These are phyloP conservation scores for Neoascia interrupta DNA, from an alignment of 2,888 invertebrate genomes.

Conservation along the genomic window DNA sequence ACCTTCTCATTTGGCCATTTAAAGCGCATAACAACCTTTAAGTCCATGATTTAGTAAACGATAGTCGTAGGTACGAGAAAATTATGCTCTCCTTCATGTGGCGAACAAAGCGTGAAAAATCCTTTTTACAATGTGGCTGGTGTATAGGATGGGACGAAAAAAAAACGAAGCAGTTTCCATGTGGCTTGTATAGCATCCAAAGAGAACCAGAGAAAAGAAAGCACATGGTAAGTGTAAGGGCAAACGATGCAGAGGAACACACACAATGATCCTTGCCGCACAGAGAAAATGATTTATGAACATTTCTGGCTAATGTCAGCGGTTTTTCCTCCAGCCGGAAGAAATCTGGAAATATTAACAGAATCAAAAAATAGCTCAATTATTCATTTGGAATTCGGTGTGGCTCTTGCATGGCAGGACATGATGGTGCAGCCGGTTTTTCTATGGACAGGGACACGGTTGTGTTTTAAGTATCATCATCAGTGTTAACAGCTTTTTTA, in stretches of 20 bases:
- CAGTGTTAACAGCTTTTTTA: too few relatives aligned
- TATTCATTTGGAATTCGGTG: slow-evolving; percentile 38
- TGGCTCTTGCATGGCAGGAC: slow-evolving; percentile 23
- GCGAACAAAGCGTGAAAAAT: slow-evolving; percentile 36
- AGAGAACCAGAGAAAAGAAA: background rate
- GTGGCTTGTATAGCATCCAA: slow-evolving; percentile 18
- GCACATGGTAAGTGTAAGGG: background rate
- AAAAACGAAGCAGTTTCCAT: background rate
- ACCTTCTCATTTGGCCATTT: background rate
- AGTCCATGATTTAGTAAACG: slow-evolving; percentile 9
- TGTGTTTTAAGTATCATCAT: background rate
- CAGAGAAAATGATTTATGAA: slow-evolving; percentile 42
- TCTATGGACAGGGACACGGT: background rate
- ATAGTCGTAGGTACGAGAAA: background rate
- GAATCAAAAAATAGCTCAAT: slow-evolving; percentile 32
- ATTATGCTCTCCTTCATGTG: slow-evolving; percentile 14
- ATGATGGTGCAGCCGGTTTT: slow-evolving; percentile 15
- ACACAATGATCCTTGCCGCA: slow-evolving; percentile 18
- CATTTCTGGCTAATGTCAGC: slow-evolving; percentile 25
- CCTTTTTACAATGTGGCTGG: slow-evolving; percentile 8
- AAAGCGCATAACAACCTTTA: slow-evolving; percentile 16
- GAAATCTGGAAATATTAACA: slow-evolving; percentile 41
- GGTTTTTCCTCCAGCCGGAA: slow-evolving; percentile 17
- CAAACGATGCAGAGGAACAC: background rate
- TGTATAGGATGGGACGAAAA: background rate